These are phyloP conservation scores for Oophaga pumilio DNA, from an alignment of 2,113 vertebrate species.

Conservation along the genomic window DNA sequence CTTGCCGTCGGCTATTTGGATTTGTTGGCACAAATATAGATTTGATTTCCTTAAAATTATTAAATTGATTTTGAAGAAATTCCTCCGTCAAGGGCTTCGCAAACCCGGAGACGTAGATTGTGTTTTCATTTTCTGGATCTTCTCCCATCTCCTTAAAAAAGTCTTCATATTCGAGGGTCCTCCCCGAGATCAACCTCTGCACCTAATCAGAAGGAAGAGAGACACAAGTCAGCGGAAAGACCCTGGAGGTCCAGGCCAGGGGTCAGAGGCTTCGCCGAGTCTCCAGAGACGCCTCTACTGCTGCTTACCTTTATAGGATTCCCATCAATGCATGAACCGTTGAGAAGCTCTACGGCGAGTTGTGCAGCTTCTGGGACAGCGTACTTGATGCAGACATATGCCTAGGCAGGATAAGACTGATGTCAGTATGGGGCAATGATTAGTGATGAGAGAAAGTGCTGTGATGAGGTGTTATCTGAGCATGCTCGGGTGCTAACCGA, in stretches of 20 bases:
- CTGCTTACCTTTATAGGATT: slow-evolving; percentile 68
- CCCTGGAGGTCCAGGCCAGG: neutral
- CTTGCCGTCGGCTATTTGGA: slow-evolving; percentile 64
- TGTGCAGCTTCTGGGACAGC: slow-evolving; percentile 82
- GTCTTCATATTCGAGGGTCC: slow-evolving; percentile 75
- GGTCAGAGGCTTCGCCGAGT: neutral
- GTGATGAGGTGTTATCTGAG: too few species aligned
- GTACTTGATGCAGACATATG: slow-evolving; percentile 79
- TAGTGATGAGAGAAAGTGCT: too few species aligned
- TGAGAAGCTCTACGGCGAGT: slow-evolving; percentile 77
- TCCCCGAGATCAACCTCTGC: slow-evolving; percentile 77
- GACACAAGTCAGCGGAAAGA: neutral
- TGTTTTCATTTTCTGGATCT: slow-evolving; percentile 72
- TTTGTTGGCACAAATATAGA: slow-evolving; percentile 70
- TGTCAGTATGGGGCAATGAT: neutral
- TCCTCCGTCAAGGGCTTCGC: slow-evolving; percentile 67
- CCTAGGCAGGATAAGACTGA: slow-evolving; percentile 66
- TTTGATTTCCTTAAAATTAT: slow-evolving; percentile 71
- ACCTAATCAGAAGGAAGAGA: slow-evolving; percentile 67
- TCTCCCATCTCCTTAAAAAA: slow-evolving; percentile 72
- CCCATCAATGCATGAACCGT: slow-evolving; percentile 70
- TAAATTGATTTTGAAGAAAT: slow-evolving; percentile 70
- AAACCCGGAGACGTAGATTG: slow-evolving; percentile 75
- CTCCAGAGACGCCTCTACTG: neutral
- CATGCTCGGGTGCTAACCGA: too few species aligned